phyloP scores from a whole-genome alignment of 2,797 vertebrate genomes.

The Rhinichthys osculus region DNA sequence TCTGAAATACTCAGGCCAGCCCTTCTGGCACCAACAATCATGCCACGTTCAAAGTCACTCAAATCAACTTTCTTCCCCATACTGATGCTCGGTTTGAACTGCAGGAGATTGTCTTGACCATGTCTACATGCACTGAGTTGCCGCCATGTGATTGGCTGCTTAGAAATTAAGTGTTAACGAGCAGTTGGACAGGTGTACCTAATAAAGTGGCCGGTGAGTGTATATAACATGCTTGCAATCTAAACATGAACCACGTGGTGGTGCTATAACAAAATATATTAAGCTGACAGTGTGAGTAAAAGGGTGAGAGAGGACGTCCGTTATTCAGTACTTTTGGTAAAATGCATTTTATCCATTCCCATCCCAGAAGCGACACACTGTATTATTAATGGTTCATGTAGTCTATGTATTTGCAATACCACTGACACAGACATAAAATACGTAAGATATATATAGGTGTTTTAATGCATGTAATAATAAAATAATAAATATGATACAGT shows the following conservation, averaged over 20 bases:
- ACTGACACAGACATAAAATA: not conserved
- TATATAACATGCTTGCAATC: constrained; percentile 5
- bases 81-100: too few relatives aligned
- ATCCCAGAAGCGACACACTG: not conserved
- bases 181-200: too few relatives aligned
- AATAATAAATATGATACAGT: not conserved
- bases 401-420: not conserved
- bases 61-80: too few relatives aligned
- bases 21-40: too few relatives aligned
- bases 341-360: not conserved
- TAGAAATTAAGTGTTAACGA: too few relatives aligned
- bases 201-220: too few relatives aligned
- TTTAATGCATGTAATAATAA: not conserved
- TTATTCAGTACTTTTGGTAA: not conserved
- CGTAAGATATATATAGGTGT: too few relatives aligned
- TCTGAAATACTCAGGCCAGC: too few relatives aligned
- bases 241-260: constrained; percentile 64
- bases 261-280: constrained; percentile 58
- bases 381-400: not conserved
- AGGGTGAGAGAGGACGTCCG: not conserved
- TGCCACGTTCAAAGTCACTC: too few relatives aligned
- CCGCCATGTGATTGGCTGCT: too few relatives aligned
- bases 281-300: not conserved
- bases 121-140: too few relatives aligned
- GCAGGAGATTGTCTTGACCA: too few relatives aligned